phyloP scores from a whole-genome alignment of 2,113 vertebrate species.

The Eupsittula cactorum region DNA sequence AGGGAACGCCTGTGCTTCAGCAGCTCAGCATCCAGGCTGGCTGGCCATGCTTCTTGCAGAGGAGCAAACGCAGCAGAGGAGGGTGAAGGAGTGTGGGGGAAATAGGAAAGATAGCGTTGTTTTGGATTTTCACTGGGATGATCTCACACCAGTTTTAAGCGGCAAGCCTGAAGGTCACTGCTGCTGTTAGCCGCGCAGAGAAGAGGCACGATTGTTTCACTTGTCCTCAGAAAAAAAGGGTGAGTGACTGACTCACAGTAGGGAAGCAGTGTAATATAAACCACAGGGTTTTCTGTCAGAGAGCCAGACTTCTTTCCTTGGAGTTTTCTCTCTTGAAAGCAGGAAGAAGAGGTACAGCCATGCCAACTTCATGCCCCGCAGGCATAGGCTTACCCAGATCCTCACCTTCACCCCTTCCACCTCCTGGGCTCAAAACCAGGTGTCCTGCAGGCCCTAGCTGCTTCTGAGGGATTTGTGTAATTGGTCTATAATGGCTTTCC shows the following conservation, averaged over 20 bases:
- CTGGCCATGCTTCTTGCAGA: neutral
- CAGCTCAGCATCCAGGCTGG: neutral
- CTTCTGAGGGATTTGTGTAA: neutral
- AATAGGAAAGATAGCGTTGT: neutral
- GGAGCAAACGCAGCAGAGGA: accelerated
- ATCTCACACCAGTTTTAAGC: constrained; percentile 60
- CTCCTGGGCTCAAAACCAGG: neutral
- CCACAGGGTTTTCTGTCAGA: constrained; percentile 43
- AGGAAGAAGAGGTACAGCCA: constrained; percentile 18
- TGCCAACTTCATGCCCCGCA: neutral
- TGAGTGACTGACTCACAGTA: constrained; percentile 41
- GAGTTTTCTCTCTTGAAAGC: constrained; percentile 48
- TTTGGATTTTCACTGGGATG: constrained; percentile 27
- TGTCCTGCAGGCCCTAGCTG: neutral
- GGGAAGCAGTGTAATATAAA: constrained; percentile 62
- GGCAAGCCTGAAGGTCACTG: constrained; percentile 74
- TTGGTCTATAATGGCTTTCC: neutral
- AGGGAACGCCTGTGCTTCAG: neutral
- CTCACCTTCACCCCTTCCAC: neutral
- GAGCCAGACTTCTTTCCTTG: constrained; percentile 53
- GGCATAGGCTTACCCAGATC: no score
- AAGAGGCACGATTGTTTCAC: constrained; percentile 52
- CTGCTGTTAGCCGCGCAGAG: constrained; percentile 53
- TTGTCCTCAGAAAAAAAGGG: constrained; percentile 32
- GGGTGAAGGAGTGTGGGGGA: neutral